Evolutionary conservation across 2,888 invertebrate genomes (phyloP), one percentile per base, ranked within the genome.

Genomic region (Eristalinus aeneus): DNA sequence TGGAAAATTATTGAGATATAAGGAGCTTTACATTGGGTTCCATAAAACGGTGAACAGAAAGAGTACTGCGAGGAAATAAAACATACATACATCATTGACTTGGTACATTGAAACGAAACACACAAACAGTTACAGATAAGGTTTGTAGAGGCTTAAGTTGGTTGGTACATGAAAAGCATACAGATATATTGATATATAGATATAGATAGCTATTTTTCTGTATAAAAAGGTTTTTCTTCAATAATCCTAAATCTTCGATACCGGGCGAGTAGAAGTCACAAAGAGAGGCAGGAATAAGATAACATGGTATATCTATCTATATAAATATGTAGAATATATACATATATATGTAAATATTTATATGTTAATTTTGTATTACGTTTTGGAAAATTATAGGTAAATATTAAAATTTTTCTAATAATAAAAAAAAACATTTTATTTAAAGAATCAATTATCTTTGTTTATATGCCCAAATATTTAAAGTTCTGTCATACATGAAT

Each of bases 1-100:
- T 78, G 78, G 78, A 78, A 78, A 78, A 78, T 78, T 78, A 78
- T 78, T 78, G 78, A 78, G 78, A 77, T 77, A 77, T 77, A 77
- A 79, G 72, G 23, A 73, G 65, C 79, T 73, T 79, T 72, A 79
- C 78, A 79, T 79, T 79, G 23, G 72, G 79, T 54, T 61, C 67
- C 61, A 54, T 58, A 60, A 27, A 68, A 71, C 46, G 77, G 65
- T 73, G 67, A 79, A 64, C 54, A 20, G 60, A 27, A 54, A 32
- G 54, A 60, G 23, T 60, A 73, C 39, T 67, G 60, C 16, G 67
- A 36, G 61, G 36, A 73, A 67, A 73, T 73, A 68, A 79, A 67
- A 67, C 73, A 79, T 79, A 67, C 73, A 79, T 79, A 73, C 73
- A 79, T 79, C 73, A 67, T 68, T 79, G 46, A 34, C 39, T 54